Conservation (phyloP, 1,140 invertebrate genomes). For the Chironomus tepperi region DNA sequence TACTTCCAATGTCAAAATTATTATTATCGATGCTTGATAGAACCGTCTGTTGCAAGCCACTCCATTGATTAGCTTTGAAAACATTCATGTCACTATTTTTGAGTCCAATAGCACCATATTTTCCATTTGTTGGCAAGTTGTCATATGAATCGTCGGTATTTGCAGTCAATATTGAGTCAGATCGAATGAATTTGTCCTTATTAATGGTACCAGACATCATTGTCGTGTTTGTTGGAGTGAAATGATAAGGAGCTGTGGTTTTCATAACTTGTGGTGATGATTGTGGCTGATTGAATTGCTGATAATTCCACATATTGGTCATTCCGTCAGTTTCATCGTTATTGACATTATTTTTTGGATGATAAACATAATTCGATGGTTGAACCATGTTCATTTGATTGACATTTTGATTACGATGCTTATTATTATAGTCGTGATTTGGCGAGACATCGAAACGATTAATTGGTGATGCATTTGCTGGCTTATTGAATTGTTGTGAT, state of each 20-base stretch:
- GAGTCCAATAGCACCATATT: constrained; percentile 4
- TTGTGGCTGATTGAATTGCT: not conserved
- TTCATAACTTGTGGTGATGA: not conserved
- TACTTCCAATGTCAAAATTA: not conserved
- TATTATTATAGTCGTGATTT: not conserved
- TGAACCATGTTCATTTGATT: not conserved
- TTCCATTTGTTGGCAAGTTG: not conserved
- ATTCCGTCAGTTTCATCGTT: not conserved
- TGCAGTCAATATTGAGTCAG: constrained; percentile 9
- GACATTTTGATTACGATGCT: not conserved
- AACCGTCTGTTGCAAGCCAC: not conserved
- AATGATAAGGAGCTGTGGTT: not conserved
- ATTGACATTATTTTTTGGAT: not conserved
- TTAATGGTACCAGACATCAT: not conserved
- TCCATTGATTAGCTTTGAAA: not conserved
- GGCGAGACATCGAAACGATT: not conserved
- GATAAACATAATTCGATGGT: not conserved
- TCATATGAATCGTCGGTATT: not conserved
- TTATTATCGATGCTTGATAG: not conserved
- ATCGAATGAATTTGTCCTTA: constrained; percentile 9
- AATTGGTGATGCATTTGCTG: not conserved
- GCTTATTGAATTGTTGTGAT: not conserved
- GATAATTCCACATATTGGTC: not conserved
- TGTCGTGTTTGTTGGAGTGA: not conserved
- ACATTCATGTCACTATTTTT: not conserved